A percentile compares a stretch with the other conserved stretches of the same genome.
These are phyloP conservation scores for Phylloscopus trochiloides DNA, from an alignment of 2,113 vertebrate species.

Conservation along the genomic window DNA sequence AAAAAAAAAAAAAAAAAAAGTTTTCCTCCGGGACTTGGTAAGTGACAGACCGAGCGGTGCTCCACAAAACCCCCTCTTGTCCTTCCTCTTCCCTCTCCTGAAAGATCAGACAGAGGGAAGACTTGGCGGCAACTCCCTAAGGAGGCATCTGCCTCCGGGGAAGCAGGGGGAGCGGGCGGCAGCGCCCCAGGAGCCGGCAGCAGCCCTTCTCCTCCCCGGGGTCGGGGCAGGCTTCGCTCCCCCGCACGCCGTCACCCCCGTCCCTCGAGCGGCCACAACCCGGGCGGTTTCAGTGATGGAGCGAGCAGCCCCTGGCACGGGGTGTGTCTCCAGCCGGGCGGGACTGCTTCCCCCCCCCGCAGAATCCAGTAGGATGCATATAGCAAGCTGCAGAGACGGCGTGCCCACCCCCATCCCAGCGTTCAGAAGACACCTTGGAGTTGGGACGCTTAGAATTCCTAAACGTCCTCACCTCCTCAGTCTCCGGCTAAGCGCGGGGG, in stretches of 20 bases:
- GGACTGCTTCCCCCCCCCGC: background rate
- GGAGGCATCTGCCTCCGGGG: background rate
- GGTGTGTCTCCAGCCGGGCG: background rate
- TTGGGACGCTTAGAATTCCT: background rate
- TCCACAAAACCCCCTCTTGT: background rate
- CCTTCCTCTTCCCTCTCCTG: background rate
- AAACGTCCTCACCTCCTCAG: background rate
- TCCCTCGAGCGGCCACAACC: background rate
- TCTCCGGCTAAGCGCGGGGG: background rate
- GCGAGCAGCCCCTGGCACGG: background rate
- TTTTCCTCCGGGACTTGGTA: background rate
- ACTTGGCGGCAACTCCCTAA: background rate
- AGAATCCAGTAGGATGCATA: background rate
- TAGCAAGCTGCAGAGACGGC: background rate
- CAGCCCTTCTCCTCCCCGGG: background rate
- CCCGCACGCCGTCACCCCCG: accelerated
- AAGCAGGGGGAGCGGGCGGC: background rate
- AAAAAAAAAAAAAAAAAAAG: background rate
- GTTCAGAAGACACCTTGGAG: background rate
- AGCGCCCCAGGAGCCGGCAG: background rate
- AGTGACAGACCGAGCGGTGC: background rate
- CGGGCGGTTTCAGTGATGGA: background rate
- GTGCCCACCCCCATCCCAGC: background rate
- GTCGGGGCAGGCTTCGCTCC: background rate
- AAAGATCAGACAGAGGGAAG: background rate